A percentile compares a stretch with the other conserved stretches of the same genome.
Evolutionary conservation across 1,140 invertebrate species (phyloP).

Genomic region (Drosophila mojavensis): DNA sequence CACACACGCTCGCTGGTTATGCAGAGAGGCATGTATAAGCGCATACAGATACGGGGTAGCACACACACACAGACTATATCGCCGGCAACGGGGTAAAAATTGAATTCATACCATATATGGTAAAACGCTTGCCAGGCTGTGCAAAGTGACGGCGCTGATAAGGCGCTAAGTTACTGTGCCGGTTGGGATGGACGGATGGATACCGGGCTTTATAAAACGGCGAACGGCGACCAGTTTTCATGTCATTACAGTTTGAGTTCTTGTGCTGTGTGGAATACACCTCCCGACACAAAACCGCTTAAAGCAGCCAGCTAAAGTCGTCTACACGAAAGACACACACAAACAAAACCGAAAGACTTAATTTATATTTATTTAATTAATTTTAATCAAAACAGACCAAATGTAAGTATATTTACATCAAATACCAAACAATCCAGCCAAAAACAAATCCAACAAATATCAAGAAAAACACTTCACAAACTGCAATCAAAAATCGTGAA

Average conservation of each 20-base stretch:
- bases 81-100: slow-evolving; percentile 49
- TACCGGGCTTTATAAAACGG: slow-evolving; percentile 74
- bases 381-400: slow-evolving; percentile 83
- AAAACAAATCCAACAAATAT: slow-evolving; percentile 6
- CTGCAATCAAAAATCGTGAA: slow-evolving; percentile 27
- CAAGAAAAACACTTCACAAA: slow-evolving; percentile 14
- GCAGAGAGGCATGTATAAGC: not conserved
- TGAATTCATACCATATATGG: slow-evolving; percentile 83
- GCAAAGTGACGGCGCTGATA: slow-evolving; percentile 67
- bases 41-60: slow-evolving; percentile 21
- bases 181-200: slow-evolving; percentile 39
- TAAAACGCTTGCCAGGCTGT: slow-evolving; percentile 68
- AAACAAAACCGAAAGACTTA: slow-evolving; percentile 77
- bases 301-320: slow-evolving; percentile 68
- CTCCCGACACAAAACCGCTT: slow-evolving; percentile 74
- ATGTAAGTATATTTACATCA: slow-evolving; percentile 69
- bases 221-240: slow-evolving; percentile 78
- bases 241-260: slow-evolving; percentile 84
- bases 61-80: slow-evolving; percentile 15
- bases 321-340: slow-evolving; percentile 65
- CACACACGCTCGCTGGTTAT: not conserved
- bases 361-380: slow-evolving; percentile 83
- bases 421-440: slow-evolving; percentile 8
- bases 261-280: slow-evolving; percentile 83
- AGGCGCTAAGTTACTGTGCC: slow-evolving; percentile 54